Evolutionary conservation across 1,140 invertebrate species (phyloP), one percentile per base, ranked within the genome.

Genomic region (Orchestia grillus): DNA sequence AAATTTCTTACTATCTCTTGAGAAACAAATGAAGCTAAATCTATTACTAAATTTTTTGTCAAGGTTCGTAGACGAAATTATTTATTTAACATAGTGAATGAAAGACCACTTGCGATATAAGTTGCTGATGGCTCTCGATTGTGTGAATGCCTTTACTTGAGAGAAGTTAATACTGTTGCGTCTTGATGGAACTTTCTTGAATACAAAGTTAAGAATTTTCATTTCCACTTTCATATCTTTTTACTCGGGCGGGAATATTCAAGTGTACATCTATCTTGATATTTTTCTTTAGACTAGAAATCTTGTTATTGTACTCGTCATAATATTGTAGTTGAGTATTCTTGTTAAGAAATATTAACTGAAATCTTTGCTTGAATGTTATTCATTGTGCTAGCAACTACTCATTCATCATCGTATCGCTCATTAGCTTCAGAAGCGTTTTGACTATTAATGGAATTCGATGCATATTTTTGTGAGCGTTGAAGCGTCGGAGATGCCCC

Each of bases 251-350:
- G 62, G 41, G 88, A 90, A 90, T 43, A 42, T 90, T 43, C 88
- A 42, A 23, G 28, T 90, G 88, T 94, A 94, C 44, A 94, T 91
- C 88, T 47, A 15, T 94, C 92, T 44, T 44, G 43, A 94, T 94
- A 90, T 90, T 90, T 94, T 94, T 94, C n/a, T 91, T 44, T 94
- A 94, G 92, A 45, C 44, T 94, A 45, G 41, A 94, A n/a, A 94
- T 94, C 92, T 94, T 94, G 92, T 94, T 90, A 90, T 44, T 94
- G 92, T 94, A 44, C 44, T 94, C 44, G 92, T 94, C 92, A 45
- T 94, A 94, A 47, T 94, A 47, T 47, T 94, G 44, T 47, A 94
- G 43, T 47, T 94, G 92, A 94, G 92, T 94, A 94, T 94, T 44
- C 44, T 94, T 94, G 92, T 94, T 94, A 94, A 44, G 92, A 44